Conservation (phyloP, 2,113 vertebrate genomes). For the Oophaga pumilio region DNA sequence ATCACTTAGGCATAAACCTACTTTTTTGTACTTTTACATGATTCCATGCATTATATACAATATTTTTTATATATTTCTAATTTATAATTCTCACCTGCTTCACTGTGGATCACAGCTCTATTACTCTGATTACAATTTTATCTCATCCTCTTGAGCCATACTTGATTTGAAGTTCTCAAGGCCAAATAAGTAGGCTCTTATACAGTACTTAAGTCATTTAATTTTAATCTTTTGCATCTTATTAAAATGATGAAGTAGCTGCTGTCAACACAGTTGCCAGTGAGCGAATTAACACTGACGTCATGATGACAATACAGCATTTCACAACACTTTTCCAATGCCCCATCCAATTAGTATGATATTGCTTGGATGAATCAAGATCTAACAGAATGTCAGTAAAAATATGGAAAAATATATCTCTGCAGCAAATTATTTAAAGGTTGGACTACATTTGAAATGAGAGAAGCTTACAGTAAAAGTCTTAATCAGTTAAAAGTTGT, state of each 20-base stretch:
- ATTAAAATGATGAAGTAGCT: conserved; percentile 48
- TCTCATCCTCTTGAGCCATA: conserved; percentile 9
- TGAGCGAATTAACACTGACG: conserved; percentile 53
- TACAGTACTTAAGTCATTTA: conserved; percentile 47
- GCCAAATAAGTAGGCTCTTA: conserved; percentile 43
- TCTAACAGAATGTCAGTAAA: conserved; percentile 19
- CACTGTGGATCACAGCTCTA: neutral
- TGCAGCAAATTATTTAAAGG: neutral
- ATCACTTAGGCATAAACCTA: no score
- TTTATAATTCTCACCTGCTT: neutral
- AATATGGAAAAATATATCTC: neutral
- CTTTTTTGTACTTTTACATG: no score
- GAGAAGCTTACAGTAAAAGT: neutral
- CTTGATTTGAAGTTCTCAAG: conserved; percentile 43
- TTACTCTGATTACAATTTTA: neutral
- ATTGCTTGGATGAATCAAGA: conserved; percentile 15
- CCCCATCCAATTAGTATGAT: conserved; percentile 8
- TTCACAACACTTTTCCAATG: neutral
- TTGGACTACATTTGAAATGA: neutral
- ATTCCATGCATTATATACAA: no score
- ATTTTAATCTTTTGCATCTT: conserved; percentile 54
- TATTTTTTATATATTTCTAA: neutral
- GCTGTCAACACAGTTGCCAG: conserved; percentile 50
- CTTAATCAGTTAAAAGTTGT: no score
- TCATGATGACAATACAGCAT: conserved; percentile 49